Conservation (phyloP, 2,797 vertebrate genomes). For the Caiman crocodilus region DNA sequence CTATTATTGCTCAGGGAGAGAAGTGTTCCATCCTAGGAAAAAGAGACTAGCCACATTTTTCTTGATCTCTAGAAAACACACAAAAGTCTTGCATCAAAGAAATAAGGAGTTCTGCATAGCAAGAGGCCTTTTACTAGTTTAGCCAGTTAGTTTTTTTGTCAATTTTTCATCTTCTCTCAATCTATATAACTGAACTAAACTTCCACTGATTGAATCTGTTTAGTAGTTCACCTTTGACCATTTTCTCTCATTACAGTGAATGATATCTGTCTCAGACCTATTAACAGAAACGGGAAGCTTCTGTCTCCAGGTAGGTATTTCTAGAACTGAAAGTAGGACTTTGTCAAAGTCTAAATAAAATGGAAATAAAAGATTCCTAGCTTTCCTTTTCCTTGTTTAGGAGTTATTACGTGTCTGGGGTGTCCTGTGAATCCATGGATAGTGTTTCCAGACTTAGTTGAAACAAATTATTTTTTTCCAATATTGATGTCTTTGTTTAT, state of each 20-base stretch:
- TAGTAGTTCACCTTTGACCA: not conserved
- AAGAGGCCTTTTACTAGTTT: not conserved
- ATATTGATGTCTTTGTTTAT: not conserved
- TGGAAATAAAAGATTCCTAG: not conserved
- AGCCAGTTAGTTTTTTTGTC: not conserved
- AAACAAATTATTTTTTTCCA: rapidly evolving
- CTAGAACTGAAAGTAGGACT: too few species aligned
- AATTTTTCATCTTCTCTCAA: not conserved
- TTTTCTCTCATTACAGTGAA: constrained; percentile 78
- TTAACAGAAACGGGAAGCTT: constrained; percentile 89
- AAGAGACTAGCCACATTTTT: not conserved
- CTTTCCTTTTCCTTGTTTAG: not conserved
- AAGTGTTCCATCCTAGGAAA: not conserved
- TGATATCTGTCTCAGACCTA: constrained; percentile 89
- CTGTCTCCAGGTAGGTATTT: constrained; percentile 90
- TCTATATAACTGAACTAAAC: constrained; percentile 6
- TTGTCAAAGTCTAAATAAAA: not conserved
- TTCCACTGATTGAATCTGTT: not conserved
- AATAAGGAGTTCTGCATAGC: not conserved
- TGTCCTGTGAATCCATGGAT: too few species aligned
- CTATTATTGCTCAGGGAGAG: not conserved
- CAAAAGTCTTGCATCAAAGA: not conserved
- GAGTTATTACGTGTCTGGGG: too few species aligned
- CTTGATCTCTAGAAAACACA: not conserved
- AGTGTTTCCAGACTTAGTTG: not conserved